Percentiles rank a stretch among this genome's conserved stretches.
These are phyloP conservation scores for Argynnis bischoffii DNA, from an alignment of 2,888 invertebrate genomes.

Conservation along the genomic window DNA sequence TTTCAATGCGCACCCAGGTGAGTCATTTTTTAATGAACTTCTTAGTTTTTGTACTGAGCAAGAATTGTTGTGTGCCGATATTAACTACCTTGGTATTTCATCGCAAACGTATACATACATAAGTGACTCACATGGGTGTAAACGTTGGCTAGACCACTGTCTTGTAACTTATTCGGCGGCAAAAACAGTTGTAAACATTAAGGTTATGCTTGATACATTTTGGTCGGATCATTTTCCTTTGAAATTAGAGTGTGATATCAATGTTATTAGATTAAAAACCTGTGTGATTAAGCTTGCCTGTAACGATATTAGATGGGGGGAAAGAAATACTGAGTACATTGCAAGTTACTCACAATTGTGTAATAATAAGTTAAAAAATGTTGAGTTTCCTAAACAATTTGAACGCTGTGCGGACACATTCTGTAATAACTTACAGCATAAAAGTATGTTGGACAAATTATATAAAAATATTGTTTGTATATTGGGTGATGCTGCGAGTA, in stretches of 20 bases:
- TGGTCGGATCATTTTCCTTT: slow-evolving; percentile 3
- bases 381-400: no score
- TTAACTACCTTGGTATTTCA: not conserved
- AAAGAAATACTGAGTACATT: not conserved
- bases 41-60: no score
- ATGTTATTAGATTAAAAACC: not conserved
- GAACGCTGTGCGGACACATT: not conserved
- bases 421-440: not conserved
- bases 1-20: no score
- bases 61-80: slow-evolving; percentile 3
- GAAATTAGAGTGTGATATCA: slow-evolving; percentile 9
- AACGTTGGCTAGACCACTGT: slow-evolving; percentile 8
- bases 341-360: not conserved
- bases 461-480: slow-evolving; percentile 7
- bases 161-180: not conserved
- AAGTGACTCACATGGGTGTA: not conserved
- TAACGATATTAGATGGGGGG: not conserved
- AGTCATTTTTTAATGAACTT: no score
- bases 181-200: not conserved
- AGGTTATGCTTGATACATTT: not conserved
- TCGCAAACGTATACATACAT: slow-evolving; percentile 6
- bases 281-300: not conserved
- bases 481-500: not conserved
- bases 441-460: not conserved
- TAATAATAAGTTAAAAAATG: not conserved